Base-by-base conservation (phyloP, 2,888 invertebrate species). In the Cerastoderma edule region DNA sequence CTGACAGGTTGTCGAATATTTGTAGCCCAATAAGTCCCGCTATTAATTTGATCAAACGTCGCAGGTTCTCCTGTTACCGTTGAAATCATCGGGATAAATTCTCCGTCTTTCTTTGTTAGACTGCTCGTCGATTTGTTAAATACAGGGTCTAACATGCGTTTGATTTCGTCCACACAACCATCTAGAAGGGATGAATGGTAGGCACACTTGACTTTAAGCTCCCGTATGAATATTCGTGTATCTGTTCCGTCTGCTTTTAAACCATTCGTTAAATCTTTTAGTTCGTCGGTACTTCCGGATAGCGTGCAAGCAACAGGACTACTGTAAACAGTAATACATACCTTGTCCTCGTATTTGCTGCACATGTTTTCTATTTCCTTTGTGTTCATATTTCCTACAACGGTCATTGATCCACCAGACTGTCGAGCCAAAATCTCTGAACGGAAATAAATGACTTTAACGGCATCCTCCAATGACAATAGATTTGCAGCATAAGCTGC, bases 1-100 rank as follows among this genome's bases (percentile, higher is more conserved):
- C 67, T 48, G 0, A 88, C 88, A 24, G 87, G 83, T 39, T 85
- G 28, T 27, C 82, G 57, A 32, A 87, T 78, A 67, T 88, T 89
- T 44, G 66, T 54, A 13, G 75, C 74, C 89, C 89, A 89, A 67
- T 89, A 89, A 3, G 71, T 44, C 8, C 78, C 66, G 13, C 77
- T 78, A 30, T 67, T 65, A 28, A 82, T 75, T 10, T 79, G 60
- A 16, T 57, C 63, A 1, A 50, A 67, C 1, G 13, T 46, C 8
- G 69, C 69, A 8, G 22, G 4, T 32, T 78, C 65, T 8, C 82
- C 85, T 16, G 79, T 84, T 8, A 89, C 88, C 0, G 87, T 82
- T 5, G 89, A 89, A n/a, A 67, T 22, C 24, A 71, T 39, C 0
- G 53, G 64, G 28, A 65, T n/a, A 1, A n/a, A n/a, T n/a, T n/a